Evolutionary conservation across 1,140 invertebrate genomes (phyloP).

Genomic region (Thaumatotibia leucotreta): DNA sequence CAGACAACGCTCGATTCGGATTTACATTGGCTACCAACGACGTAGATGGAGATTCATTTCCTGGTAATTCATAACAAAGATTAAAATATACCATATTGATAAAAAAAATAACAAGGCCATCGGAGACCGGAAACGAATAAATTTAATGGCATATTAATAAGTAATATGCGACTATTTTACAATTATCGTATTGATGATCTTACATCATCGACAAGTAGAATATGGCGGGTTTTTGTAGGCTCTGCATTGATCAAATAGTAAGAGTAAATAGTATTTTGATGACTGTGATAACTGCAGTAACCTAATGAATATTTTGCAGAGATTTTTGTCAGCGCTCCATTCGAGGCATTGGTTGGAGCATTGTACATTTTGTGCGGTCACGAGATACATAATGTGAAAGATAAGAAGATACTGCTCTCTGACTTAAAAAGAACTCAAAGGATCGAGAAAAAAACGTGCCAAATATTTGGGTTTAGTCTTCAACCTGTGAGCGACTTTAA

Average conservation of each 20-base stretch:
- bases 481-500: conserved; percentile 32
- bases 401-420: conserved; percentile 17
- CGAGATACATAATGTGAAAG: conserved; percentile 20
- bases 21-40: conserved; percentile 34
- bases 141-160: too few relatives aligned
- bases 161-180: too few relatives aligned
- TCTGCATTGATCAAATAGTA: too few relatives aligned
- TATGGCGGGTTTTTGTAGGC: too few relatives aligned
- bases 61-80: conserved; percentile 38
- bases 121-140: too few relatives aligned
- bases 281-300: too few relatives aligned
- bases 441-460: conserved; percentile 21
- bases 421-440: conserved; percentile 35
- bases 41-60: conserved; percentile 39
- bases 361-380: conserved; percentile 48
- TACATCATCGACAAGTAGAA: too few relatives aligned
- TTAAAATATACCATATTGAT: too few relatives aligned
- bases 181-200: too few relatives aligned
- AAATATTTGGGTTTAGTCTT: conserved; percentile 43
- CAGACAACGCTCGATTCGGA: conserved; percentile 37
- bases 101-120: too few relatives aligned
- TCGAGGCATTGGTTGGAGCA: conserved; percentile 35
- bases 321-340: conserved; percentile 51
- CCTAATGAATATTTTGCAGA: too few relatives aligned
- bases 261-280: too few relatives aligned